Conservation (phyloP, 2,888 invertebrate species). For the Peribatodes rhomboidaria region DNA sequence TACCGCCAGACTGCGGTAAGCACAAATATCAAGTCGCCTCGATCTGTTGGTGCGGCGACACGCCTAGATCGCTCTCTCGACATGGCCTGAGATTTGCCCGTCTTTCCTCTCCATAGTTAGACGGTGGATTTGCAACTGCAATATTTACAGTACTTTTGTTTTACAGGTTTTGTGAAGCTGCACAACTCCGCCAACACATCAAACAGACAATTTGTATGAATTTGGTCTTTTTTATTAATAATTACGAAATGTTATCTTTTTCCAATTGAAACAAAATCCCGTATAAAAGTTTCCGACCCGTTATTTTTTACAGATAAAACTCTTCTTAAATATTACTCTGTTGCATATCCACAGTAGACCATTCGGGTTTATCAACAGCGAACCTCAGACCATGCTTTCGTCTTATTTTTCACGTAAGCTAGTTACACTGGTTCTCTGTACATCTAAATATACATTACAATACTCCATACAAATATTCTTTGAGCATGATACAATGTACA, state of each 20-base stretch:
- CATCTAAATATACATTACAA: background rate
- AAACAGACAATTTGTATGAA: background rate
- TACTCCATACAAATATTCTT: background rate
- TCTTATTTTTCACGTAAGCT: background rate
- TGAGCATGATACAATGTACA: conserved; percentile 13
- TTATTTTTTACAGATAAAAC: background rate
- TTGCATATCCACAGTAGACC: background rate
- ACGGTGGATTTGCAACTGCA: background rate
- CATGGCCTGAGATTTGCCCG: conserved; percentile 2
- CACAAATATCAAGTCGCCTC: background rate
- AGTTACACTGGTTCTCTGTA: background rate
- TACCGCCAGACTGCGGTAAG: background rate
- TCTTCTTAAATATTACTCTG: background rate
- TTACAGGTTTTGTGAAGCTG: background rate
- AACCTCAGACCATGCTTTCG: background rate
- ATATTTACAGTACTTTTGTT: background rate
- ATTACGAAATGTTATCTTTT: too few species aligned
- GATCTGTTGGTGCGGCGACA: background rate
- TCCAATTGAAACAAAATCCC: too few species aligned
- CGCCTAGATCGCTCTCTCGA: background rate
- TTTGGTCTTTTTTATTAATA: background rate
- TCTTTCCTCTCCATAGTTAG: background rate
- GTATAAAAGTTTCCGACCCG: too few species aligned
- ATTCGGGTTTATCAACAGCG: background rate
- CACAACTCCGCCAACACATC: too few species aligned